Base-by-base conservation (phyloP, 2,113 vertebrate genomes). In the Malurus elegans region DNA sequence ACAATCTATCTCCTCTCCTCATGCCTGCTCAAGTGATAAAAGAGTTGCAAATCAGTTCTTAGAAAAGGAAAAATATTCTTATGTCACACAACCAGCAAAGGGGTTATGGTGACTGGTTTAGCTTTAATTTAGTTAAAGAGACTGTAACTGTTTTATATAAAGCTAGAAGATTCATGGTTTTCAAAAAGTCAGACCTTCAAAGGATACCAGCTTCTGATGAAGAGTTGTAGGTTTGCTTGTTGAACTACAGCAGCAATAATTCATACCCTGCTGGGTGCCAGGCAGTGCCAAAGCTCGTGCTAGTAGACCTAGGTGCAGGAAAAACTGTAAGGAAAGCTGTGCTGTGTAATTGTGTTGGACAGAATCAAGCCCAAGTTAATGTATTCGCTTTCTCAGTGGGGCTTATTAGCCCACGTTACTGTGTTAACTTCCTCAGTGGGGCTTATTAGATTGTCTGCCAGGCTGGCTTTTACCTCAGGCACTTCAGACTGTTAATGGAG, bases 191-290 rank as follows among this genome's bases (percentile, higher is more conserved):
- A 64, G 54, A n/a, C 8, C 10, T 74, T 66, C 25, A 70, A 62
- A 78, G 34, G 14, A 45, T 31, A 15, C 4, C 12, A 73, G 17
- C 36, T 57, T 47, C 72, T 36, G 44, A 67, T 13, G 78, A 87
- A 71, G 18, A 79, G 15, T 31, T 56, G 20, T 34, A 64, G 23
- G 4, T 71, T 47, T 92, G 12, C 40, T 31, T 29, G 23, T 17
- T 82, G 44, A 47, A 53, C 6, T 66, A 42, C 48, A 57, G 21
- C 53, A 79, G 40, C 54, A 83, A 24, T 34, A 86, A 47, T 34
- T 66, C 42, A 38, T 17, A 40, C 4, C 10, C 29, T 47, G 6
- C 51, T 54, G 28, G 14, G 14, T 48, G 21, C 36, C 1, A 0
- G 18, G 26, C 20, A 70, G 18, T 17, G 23, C 34, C 64, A 79